Evolutionary conservation across 2,797 vertebrate species (phyloP), one percentile per base, ranked within the genome.

Genomic region (Pitangus sulphuratus): DNA sequence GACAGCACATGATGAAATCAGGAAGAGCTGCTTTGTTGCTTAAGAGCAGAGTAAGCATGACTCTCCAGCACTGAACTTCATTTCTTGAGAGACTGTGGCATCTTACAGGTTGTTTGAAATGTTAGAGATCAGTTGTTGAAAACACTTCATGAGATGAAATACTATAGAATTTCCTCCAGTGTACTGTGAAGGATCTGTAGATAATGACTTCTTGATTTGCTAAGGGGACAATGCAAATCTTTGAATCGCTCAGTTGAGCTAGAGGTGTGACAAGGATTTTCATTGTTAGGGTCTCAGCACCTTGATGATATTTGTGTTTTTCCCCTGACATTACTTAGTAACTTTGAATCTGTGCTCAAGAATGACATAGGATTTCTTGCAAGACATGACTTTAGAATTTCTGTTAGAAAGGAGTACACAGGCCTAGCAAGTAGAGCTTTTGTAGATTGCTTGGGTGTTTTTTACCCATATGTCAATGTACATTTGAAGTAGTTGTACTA

Each of bases 401-500:
- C 19, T 89, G 8, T 74, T 26, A 74, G 53, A 30, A 72, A 64
- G 31, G 48, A 71, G 9, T 57, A 39, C 9, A 10, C 15, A 68
- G 26, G 33, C 30, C 53, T 60, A 21, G 9, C 15, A 70, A 68
- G 26, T 3, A 35, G 57, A 25, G 8, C 66, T 76, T 70, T 70
- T 85, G n/a, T 56, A 45, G 11, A 21, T 33, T 61, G 20, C 50
- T 58, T 77, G 22, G 2, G 5, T 3, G 2, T 17, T 13, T 80
- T 82, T 75, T 70, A 5, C n/a, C 20, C 2, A 0, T 56, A 21
- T 26, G 26, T 39, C 1, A 1, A 3, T 20, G 2, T 80, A 24
- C 8, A 0, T 11, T 90, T 33, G 11, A 66, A 87, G 22, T 45
- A 69, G 28, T 44, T 61, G 10, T 66, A 37, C n/a, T 93, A 3